These are phyloP conservation scores for Stegodyphus mimosarum DNA, from an alignment of 1,140 invertebrate genomes.

Conservation along the genomic window DNA sequence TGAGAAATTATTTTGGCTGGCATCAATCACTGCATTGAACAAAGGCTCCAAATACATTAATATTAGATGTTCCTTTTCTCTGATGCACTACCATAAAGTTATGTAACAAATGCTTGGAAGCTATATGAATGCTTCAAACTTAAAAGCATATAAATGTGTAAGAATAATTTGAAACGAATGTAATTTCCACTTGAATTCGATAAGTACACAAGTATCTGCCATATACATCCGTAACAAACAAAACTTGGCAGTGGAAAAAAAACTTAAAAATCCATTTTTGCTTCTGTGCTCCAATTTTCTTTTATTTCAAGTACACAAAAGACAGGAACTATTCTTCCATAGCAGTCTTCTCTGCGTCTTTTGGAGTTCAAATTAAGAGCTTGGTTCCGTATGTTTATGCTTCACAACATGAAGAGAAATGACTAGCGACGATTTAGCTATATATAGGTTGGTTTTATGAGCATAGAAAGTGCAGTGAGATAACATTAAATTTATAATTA, in stretches of 20 bases:
- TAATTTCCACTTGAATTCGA: too few species aligned
- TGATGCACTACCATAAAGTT: not conserved
- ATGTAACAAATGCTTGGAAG: not conserved
- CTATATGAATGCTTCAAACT: not conserved
- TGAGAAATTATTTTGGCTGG: not conserved
- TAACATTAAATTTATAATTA: not conserved
- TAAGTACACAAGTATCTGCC: conserved; percentile 1
- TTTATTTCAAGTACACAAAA: conserved; percentile 28
- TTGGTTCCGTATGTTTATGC: conserved; percentile 12
- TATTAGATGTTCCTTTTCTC: not conserved
- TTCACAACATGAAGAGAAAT: conserved; percentile 25
- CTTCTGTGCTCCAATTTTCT: not conserved
- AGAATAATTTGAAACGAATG: not conserved
- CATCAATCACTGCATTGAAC: not conserved
- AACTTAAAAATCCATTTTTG: not conserved
- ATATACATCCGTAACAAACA: not conserved
- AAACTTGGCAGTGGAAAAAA: conserved; percentile 1
- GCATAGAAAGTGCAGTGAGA: conserved; percentile 44
- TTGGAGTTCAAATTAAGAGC: not conserved
- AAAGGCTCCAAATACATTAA: not conserved
- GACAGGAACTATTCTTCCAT: conserved; percentile 44
- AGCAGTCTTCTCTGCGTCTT: conserved; percentile 41
- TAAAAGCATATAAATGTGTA: not conserved
- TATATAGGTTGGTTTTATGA: conserved; percentile 31
- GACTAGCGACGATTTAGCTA: conserved; percentile 38